Conservation (phyloP, 2,113 vertebrate genomes). For the Procavia capensis region DNA sequence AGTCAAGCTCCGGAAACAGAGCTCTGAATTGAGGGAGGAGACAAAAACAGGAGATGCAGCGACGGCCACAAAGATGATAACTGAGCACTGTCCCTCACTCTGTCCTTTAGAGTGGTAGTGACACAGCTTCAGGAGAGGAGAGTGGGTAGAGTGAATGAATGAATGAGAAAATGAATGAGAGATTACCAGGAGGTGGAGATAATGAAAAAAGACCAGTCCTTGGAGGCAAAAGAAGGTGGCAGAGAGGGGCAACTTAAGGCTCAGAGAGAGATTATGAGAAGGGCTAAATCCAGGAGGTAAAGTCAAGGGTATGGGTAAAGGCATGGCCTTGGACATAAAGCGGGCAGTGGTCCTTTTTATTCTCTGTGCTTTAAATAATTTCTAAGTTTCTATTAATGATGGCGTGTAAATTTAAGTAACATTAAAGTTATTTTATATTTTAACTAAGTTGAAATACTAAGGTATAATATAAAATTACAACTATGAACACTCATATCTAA, state of each 20-base stretch:
- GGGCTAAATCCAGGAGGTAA: neutral
- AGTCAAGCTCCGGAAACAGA: neutral
- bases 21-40: too few relatives aligned
- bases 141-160: accelerated
- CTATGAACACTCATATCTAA: neutral
- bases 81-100: too few relatives aligned
- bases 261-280: too few relatives aligned
- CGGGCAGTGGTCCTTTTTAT: neutral
- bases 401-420: neutral
- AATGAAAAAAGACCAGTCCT: too few relatives aligned
- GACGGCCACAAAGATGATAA: too few relatives aligned
- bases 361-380: neutral
- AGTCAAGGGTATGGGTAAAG: too few relatives aligned
- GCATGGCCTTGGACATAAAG: neutral
- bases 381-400: neutral
- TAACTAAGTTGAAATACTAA: neutral
- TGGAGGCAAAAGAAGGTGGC: neutral
- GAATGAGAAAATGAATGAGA: neutral
- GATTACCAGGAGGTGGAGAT: too few relatives aligned
- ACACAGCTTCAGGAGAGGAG: neutral
- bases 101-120: neutral
- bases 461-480: neutral
- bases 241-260: neutral
- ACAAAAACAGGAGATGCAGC: accelerated
- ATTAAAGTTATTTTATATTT: neutral